Evolutionary conservation across 1,140 invertebrate genomes (phyloP).

Genomic region (Diorhabda carinulata): DNA sequence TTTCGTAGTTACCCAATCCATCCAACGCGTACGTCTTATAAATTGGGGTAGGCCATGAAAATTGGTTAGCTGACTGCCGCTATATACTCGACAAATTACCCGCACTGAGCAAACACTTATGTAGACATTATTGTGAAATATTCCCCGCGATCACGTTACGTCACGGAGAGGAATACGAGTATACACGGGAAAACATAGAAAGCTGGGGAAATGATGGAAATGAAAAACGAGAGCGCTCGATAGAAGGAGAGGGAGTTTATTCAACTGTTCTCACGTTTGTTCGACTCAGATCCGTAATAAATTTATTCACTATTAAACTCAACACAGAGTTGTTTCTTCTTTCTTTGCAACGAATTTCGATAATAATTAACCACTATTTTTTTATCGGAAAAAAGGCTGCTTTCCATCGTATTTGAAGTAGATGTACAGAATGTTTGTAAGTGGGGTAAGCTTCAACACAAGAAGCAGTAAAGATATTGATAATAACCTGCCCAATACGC

Average conservation of each 20-base stretch:
- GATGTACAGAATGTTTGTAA: too few species aligned
- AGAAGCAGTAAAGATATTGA: too few species aligned
- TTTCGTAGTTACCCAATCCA: neutral
- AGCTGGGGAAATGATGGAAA: neutral
- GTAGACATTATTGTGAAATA: constrained; percentile 27
- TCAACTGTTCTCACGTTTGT: too few species aligned
- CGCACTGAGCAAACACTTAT: constrained; percentile 30
- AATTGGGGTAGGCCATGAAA: constrained; percentile 26
- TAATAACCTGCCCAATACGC: too few species aligned
- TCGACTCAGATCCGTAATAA: too few species aligned
- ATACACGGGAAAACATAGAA: neutral
- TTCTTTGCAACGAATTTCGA: too few species aligned
- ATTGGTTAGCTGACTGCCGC: constrained; percentile 14
- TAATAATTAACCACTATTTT: too few species aligned
- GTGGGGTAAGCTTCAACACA: too few species aligned
- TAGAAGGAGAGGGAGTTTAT: neutral
- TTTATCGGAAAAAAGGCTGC: too few species aligned
- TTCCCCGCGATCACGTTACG: constrained; percentile 26
- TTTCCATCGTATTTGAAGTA: too few species aligned
- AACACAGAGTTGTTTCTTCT: too few species aligned
- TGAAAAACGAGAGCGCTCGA: neutral
- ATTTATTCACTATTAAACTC: too few species aligned
- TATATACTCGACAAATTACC: constrained; percentile 23
- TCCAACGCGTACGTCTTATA: neutral
- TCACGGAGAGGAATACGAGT: constrained; percentile 4